Evolutionary conservation across 2,113 vertebrate species (phyloP), one percentile per base, ranked within the genome.

Genomic region (Nibea albiflora): DNA sequence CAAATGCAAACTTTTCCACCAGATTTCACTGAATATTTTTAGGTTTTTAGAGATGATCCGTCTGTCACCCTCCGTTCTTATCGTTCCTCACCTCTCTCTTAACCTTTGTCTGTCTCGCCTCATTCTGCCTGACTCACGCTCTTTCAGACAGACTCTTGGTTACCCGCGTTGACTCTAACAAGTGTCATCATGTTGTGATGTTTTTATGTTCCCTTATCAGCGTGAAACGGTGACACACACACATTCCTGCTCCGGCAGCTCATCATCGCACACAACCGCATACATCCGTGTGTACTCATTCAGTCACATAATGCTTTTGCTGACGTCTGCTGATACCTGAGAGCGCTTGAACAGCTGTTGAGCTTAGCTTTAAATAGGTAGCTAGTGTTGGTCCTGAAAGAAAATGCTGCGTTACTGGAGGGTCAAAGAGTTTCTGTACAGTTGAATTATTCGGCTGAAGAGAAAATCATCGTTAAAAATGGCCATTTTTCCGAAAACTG

Each of bases 121-220:
- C 62, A 65, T 17, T 74, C 35, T 20, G 28, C 35, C 22, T 86
- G 85, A 88, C 78, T 87, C 84, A 81, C 16, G 9, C 80, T 57
- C 67, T 50, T 47, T 80, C 79, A 80, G 65, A 57, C 76, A 61
- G 67, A 58, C 50, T 61, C 44, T 61, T 24, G 35, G 61, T 61
- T 72, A 47, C 65, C 42, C 35, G 57, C 26, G 61, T 86, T 78
- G 68, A 80, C 46, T 84, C 57, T 19, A 56, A 88, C 81, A 75
- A 84, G 88, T 82, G 84, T 86, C 90, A 85, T 90, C 85, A 62
- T 88, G 86, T 88, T 82, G 70, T 79, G 72, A 66, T 84, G 88
- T 75, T 87, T 81, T 87, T 44, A 49, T 78, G 80, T 69, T 50
- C 50, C 52, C 81, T 88, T 90, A 90, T 90, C 86, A 5, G 78